These are phyloP conservation scores for Noturus placidus DNA, from an alignment of 2,113 vertebrate genomes.

Conservation along the genomic window DNA sequence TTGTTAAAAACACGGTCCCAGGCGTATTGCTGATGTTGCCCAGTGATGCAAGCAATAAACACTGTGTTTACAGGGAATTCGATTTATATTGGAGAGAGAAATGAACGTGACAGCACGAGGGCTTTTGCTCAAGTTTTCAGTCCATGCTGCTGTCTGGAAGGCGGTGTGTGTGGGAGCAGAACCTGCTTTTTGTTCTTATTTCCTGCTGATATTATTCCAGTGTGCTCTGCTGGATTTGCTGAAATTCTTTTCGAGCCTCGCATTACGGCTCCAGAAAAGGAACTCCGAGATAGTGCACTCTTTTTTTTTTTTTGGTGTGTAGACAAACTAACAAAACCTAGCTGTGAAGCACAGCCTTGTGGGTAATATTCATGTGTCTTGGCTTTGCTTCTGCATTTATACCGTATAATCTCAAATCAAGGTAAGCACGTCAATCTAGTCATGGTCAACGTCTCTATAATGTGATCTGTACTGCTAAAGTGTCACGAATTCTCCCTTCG, in stretches of 20 bases:
- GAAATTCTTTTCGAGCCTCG: slow-evolving; percentile 4
- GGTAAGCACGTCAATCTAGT: not conserved
- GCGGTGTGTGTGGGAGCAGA: slow-evolving; percentile 33
- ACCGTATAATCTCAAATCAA: not conserved
- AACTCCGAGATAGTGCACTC: slow-evolving; percentile 21
- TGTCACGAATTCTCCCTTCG: not conserved
- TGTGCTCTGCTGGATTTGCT: slow-evolving; percentile 32
- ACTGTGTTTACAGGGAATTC: slow-evolving; percentile 32
- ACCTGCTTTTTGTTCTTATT: slow-evolving; percentile 29
- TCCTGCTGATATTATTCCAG: slow-evolving; percentile 36
- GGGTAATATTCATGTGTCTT: not conserved
- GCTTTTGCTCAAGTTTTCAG: not conserved
- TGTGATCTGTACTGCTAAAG: slow-evolving; percentile 5
- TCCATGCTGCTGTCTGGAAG: slow-evolving; percentile 23
- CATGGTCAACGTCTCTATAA: not conserved
- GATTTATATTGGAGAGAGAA: slow-evolving; percentile 20
- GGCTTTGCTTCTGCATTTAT: not conserved
- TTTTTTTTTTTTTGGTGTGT: not conserved
- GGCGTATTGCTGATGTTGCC: slow-evolving; percentile 53
- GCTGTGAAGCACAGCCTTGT: not conserved
- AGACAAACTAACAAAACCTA: slow-evolving; percentile 22
- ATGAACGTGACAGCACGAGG: not conserved
- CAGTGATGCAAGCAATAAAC: slow-evolving; percentile 45
- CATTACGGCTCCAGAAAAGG: slow-evolving; percentile 15
- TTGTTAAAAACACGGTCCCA: not conserved